Base-by-base conservation (phyloP, 35 echinoderm and acorn worm species). In the Patiria miniata region DNA sequence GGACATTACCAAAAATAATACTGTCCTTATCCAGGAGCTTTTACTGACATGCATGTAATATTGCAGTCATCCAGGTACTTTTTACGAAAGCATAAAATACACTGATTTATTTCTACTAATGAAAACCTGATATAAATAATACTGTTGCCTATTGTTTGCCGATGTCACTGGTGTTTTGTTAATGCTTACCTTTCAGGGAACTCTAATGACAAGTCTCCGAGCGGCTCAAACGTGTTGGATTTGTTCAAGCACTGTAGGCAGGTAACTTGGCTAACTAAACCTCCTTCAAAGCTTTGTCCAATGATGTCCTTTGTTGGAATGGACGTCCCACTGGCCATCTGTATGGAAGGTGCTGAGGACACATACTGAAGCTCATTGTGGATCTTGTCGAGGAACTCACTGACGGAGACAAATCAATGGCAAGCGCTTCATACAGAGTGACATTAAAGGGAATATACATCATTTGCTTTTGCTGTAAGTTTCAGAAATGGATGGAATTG, bases 181-280 rank as follows among this genome's bases (percentile, higher is more conserved):
- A 22, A 36, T 81, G 23, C 84, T 84, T 61, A 97, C 95, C 95
- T 87, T 82, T 94, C 89, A 12, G 95, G 95, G 50, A 97, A 97
- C 61, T 97, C 95, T 8, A 97, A 58, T 4, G 92, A 94, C 26
- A 97, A 83, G 58, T 97, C 95, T 89, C 95, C 93, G 82, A 94
- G 91, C 39, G 95, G 89, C 82, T 97, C 95, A 83, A 78, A 97
- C 3, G 95, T 97, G 76, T 97, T 97, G n/a, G 95, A 97, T 42
- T 90, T 88, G 57, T 90, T 52, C 39, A 59, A 47, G 53, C 95
- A 97, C 23, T 81, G 47, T 26, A 91, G 68, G 78, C 95, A 97
- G 12, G 82, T 93, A 8, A 97, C 95, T 29, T 97, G 95, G 77
- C 90, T 93, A 23, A 97, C 95, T 39, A 97, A 47, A 26, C 85